phyloP scores from a whole-genome alignment of 1,140 invertebrate species.

The Lerema accius region DNA sequence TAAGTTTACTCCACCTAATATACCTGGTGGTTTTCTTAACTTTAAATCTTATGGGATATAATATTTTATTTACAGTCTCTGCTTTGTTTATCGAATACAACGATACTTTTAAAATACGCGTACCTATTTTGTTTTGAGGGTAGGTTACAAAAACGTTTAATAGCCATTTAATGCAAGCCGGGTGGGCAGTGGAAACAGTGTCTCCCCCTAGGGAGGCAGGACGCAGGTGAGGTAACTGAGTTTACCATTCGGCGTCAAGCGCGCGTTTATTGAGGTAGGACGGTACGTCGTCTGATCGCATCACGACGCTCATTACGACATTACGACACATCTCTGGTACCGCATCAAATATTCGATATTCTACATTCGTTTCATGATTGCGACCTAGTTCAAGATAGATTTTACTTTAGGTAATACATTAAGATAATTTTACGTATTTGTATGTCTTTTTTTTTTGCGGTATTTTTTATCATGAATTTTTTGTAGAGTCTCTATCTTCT shows the following conservation, averaged over 20 bases:
- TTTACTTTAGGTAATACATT: not conserved
- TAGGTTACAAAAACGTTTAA: slow-evolving; percentile 7
- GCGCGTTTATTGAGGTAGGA: slow-evolving; percentile 29
- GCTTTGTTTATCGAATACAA: too few species aligned
- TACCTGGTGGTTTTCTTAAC: too few species aligned
- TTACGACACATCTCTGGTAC: slow-evolving; percentile 3
- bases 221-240: slow-evolving; percentile 51
- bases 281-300: slow-evolving; percentile 27
- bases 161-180: not conserved
- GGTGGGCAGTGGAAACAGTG: slow-evolving; percentile 38
- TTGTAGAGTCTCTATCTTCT: too few species aligned
- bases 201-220: slow-evolving; percentile 14
- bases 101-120: too few species aligned
- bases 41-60: too few species aligned
- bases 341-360: slow-evolving; percentile 34
- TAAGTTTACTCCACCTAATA: too few species aligned
- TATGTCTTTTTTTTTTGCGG: too few species aligned
- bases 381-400: slow-evolving; percentile 5
- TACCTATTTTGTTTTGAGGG: too few species aligned
- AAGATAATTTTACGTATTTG: too few species aligned
- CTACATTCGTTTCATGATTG: slow-evolving; percentile 3
- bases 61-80: too few species aligned
- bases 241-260: slow-evolving; percentile 38
- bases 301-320: slow-evolving; percentile 19
- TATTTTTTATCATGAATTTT: too few species aligned